Conservation (phyloP, 2,113 vertebrate species). For the Cebus imitator region DNA sequence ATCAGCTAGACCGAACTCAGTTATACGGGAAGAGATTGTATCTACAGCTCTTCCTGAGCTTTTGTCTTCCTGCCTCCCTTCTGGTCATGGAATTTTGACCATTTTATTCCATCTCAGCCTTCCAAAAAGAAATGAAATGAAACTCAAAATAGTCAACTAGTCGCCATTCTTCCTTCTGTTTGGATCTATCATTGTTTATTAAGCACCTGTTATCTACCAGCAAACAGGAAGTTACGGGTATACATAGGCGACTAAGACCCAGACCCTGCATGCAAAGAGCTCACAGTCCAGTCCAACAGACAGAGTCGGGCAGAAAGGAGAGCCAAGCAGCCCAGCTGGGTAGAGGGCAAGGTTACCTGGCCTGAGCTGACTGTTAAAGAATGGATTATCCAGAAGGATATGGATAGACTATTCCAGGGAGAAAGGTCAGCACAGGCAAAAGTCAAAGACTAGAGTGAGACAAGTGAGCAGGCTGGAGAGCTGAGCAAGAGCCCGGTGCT, state of each 20-base stretch:
- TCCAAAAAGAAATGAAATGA: neutral
- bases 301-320: neutral
- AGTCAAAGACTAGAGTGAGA: accelerated
- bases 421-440: neutral
- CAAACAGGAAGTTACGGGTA: neutral
- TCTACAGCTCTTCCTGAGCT: neutral
- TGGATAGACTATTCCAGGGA: neutral
- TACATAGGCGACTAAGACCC: neutral
- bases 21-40: neutral
- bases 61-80: neutral
- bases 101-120: neutral
- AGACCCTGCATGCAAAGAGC: neutral
- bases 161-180: neutral
- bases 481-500: neutral
- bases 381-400: neutral
- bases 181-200: neutral
- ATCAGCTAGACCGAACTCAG: neutral
- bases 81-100: neutral
- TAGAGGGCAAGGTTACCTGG: neutral
- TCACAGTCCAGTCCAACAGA: neutral
- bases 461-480: neutral
- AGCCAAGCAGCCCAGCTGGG: neutral
- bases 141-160: neutral
- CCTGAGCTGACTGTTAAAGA: neutral
- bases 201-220: neutral